Conservation (phyloP, 2,797 vertebrate species). For the Merluccius polli region DNA sequence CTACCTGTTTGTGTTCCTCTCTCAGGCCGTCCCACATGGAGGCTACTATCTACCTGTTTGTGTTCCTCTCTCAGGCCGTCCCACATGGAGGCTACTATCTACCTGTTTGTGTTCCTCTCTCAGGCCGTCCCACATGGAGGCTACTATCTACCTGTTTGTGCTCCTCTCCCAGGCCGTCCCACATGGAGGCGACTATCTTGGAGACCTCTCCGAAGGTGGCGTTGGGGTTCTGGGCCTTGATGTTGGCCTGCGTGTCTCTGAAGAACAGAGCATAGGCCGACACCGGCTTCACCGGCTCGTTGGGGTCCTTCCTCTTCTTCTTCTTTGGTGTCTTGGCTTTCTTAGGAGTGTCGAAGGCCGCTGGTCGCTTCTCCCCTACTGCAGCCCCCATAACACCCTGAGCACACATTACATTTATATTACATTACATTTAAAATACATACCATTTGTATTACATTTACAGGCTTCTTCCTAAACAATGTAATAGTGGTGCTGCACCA, state of each 20-base stretch:
- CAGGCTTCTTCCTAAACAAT: too few relatives aligned
- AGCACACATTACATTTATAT: too few relatives aligned
- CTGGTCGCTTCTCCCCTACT: constrained; percentile 89
- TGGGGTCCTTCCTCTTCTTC: constrained; percentile 99
- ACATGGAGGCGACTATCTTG: constrained; percentile 98
- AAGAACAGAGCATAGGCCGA: constrained; percentile 98
- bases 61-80: constrained; percentile 95
- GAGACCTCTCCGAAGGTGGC: constrained; percentile 97
- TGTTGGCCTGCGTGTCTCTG: constrained; percentile 96
- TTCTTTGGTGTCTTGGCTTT: constrained; percentile 97
- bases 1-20: constrained; percentile 96
- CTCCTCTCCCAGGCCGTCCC: constrained; percentile 96
- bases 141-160: constrained; percentile 96
- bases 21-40: constrained; percentile 99
- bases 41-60: constrained; percentile 93
- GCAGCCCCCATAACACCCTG: background rate
- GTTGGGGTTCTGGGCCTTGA: constrained; percentile 96
- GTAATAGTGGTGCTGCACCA: too few relatives aligned
- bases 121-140: constrained; percentile 98
- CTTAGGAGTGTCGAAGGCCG: too few relatives aligned
- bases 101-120: constrained; percentile 98
- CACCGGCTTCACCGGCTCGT: constrained; percentile 95
- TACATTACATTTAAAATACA: too few relatives aligned
- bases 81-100: constrained; percentile 97
- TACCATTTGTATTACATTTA: too few relatives aligned